Evolutionary conservation across 1,140 invertebrate genomes (phyloP).

Genomic region (Drosophila pallidifrons): DNA sequence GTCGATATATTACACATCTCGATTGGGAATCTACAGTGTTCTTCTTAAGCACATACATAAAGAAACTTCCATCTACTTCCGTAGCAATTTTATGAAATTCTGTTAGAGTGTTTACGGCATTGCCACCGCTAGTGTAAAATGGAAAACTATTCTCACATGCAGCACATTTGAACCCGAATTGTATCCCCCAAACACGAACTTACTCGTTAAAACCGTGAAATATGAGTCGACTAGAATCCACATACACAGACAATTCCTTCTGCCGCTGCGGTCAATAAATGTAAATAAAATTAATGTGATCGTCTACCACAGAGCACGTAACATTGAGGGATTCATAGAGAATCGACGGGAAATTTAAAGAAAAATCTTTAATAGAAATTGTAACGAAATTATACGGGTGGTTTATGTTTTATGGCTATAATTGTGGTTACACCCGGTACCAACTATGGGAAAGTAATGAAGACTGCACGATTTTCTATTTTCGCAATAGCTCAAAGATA

Average conservation of each 20-base stretch:
- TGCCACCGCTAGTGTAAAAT: slow-evolving; percentile 49
- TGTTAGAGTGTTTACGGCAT: slow-evolving; percentile 40
- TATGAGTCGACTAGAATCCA: not conserved
- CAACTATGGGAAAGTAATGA: no score
- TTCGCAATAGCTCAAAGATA: no score
- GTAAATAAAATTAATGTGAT: slow-evolving; percentile 40
- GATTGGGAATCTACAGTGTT: not conserved
- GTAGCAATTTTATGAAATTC: slow-evolving; percentile 40
- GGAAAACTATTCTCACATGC: slow-evolving; percentile 69
- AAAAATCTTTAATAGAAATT: no score
- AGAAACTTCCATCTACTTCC: slow-evolving; percentile 48
- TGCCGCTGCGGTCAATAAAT: slow-evolving; percentile 68
- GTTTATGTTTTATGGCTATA: no score
- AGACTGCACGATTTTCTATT: no score
- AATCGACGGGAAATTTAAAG: no score
- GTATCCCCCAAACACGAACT: slow-evolving; percentile 2
- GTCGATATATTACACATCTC: slow-evolving; percentile 32
- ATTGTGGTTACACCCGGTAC: no score
- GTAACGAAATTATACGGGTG: no score
- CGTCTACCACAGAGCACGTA: no score
- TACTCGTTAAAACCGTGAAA: no score
- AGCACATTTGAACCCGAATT: slow-evolving; percentile 40
- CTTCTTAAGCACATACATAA: slow-evolving; percentile 26
- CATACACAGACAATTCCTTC: slow-evolving; percentile 11
- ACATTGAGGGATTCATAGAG: no score